phyloP scores from a whole-genome alignment of 2,797 vertebrate genomes.

The Sebastes taczanowskii region DNA sequence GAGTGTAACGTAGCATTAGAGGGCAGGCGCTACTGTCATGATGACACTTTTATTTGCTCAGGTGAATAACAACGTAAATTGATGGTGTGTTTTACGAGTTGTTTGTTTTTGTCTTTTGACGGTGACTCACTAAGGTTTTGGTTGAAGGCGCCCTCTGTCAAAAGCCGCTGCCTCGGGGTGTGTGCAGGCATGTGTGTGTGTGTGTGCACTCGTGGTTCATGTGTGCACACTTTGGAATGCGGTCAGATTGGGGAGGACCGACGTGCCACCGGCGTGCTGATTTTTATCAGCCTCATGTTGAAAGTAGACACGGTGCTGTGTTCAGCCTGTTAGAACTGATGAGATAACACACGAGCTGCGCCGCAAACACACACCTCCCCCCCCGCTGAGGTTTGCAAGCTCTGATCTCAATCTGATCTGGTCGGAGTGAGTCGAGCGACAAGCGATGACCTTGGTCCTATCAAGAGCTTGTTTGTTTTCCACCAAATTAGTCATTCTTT shows the following conservation, averaged over 20 bases:
- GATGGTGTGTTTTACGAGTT: slow-evolving; percentile 47
- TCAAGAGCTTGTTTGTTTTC: slow-evolving; percentile 59
- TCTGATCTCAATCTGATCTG: slow-evolving; percentile 28
- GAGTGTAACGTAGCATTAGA: slow-evolving; percentile 37
- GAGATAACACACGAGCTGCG: slow-evolving; percentile 43
- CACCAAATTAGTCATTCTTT: slow-evolving; percentile 53
- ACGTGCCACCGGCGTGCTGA: slow-evolving; percentile 41
- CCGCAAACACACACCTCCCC: background rate
- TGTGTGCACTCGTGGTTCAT: slow-evolving; percentile 1
- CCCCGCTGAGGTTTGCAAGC: background rate
- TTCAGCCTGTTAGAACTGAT: slow-evolving; percentile 49
- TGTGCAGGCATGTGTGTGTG: background rate
- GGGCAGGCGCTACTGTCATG: slow-evolving; percentile 15
- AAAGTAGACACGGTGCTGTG: slow-evolving; percentile 36
- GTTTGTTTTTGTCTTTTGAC: slow-evolving; percentile 43
- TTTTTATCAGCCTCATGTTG: slow-evolving; percentile 53
- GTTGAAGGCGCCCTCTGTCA: slow-evolving; percentile 37
- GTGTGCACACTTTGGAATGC: slow-evolving; percentile 20
- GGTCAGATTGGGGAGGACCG: slow-evolving; percentile 8
- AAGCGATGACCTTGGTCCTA: slow-evolving; percentile 8
- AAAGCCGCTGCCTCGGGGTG: slow-evolving; percentile 4
- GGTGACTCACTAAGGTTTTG: slow-evolving; percentile 41
- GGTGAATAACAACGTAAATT: slow-evolving; percentile 50
- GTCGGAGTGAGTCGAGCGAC: background rate
- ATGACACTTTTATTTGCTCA: slow-evolving; percentile 59